These are phyloP conservation scores for Carapus acus DNA, from an alignment of 2,797 vertebrate genomes.

Conservation along the genomic window DNA sequence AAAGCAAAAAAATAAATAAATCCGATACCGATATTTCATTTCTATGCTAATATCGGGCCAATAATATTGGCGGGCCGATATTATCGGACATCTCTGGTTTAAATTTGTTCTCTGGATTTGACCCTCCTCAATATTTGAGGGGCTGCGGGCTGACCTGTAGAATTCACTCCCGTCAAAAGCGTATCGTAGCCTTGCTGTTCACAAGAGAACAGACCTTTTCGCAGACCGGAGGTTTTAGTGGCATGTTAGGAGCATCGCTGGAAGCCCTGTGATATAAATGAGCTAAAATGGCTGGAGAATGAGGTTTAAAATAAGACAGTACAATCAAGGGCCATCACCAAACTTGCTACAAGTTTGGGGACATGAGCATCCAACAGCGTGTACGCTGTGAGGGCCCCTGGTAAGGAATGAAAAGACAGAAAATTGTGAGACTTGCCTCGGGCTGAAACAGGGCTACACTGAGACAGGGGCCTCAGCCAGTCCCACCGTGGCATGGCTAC, in stretches of 20 bases:
- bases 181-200: no score
- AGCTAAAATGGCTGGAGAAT: slow-evolving; percentile 19
- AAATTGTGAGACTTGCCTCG: slow-evolving; percentile 98
- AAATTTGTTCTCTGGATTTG: no score
- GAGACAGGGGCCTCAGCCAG: slow-evolving; percentile 98
- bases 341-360: slow-evolving; percentile 99
- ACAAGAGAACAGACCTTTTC: slow-evolving; percentile 23
- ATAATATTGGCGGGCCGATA: no score
- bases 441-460: slow-evolving; percentile 97
- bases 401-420: slow-evolving; percentile 86
- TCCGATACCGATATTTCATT: no score
- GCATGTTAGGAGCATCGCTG: slow-evolving; percentile 16
- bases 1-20: no score
- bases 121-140: no score
- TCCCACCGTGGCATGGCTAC: slow-evolving; percentile 96
- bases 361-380: slow-evolving; percentile 90
- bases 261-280: not conserved
- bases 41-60: no score
- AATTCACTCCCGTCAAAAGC: no score
- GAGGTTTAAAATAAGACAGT: slow-evolving; percentile 54
- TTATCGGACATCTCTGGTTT: no score
- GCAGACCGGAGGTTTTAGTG: slow-evolving; percentile 11
- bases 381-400: slow-evolving; percentile 91
- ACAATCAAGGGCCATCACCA: slow-evolving; percentile 90
- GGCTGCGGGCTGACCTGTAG: no score